Evolutionary conservation across 2,113 vertebrate genomes (phyloP), one percentile per base, ranked within the genome.

Genomic region (Percopsis transmontana): DNA sequence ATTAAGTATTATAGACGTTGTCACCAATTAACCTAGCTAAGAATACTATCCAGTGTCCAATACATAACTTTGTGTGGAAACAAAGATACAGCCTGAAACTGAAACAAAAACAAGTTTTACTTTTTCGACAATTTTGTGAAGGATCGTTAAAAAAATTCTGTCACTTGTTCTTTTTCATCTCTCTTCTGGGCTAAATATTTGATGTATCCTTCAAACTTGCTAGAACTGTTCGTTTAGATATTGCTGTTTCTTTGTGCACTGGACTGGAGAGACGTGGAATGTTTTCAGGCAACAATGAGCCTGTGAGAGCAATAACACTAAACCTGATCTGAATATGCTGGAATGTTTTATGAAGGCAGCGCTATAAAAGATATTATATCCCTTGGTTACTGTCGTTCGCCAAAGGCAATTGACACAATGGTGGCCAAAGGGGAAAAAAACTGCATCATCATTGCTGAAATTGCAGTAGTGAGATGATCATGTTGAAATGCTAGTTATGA

Each of bases 371-470:
- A 33, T 33, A 33, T 33, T 33, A 33, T 33, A 7, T 33, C 27
- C 27, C 27, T 33, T 33, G 27, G 27, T 6, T 33, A 33, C 27
- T 33, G 5, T 33, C 33, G 56, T 23, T 64, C 20, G 70, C 62
- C 62, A 58, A 79, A 68, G 74, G 76, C 76, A 66, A 73, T 68
- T 66, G 64, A 27, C 56, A 60, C 61, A 55, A 64, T 63, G 77
- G 65, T 27, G 63, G 64, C 76, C 63, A 3, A 16, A 83, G 61
- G 76, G 54, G 58, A 75, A 6, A 33, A 33, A 71, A 81, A 76
- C 57, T 66, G 64, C 33, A 80, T 74, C 81, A 70, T 81, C 72
- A 83, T 84, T 83, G 79, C 86, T 84, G 87, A 77, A 86, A 72
- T 48, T 21, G 39, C 44, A 80, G 79, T 63, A 68, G 62, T 57